Base-by-base conservation (phyloP, 1,140 invertebrate species). In the Heliconius nattereri region DNA sequence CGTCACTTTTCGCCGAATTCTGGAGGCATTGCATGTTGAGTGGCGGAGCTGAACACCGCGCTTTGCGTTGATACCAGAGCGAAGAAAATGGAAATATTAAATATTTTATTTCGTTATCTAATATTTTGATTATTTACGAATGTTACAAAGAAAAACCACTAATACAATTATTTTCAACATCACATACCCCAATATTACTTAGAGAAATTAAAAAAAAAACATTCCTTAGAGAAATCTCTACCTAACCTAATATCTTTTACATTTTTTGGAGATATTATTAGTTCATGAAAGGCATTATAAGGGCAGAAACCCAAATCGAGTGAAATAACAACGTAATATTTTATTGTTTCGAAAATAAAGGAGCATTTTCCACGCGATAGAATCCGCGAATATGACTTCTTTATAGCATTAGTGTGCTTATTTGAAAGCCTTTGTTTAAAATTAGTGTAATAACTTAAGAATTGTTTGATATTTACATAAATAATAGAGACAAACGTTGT, bases 281-380 rank as follows among this genome's bases (percentile, higher is more conserved):
- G 60, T 66, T 66, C 60, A 66, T 5, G 23, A 66, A 66, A 66
- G 23, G 13, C 60, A 66, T 66, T 66, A 66, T 13, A 29, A 66
- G 13, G 60, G 23, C 60, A 66, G 60, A 66, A 66, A 29, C 60
- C 60, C 16, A 66, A 60, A 66, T 66, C 60, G 60, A 66, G 13
- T 26, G 60, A 66, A 66, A 66, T 66, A 66, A 66, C 75, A 70
- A 76, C 20, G 37, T 70, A 76, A 76, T 76, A 76, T 76, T 76
- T 26, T 66, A 70, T 76, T 71, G 54, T 70, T 76, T 54, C 57
- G 35, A 40, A 76, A 76, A 70, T 70, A 70, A 70, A 70, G 37
- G 26, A 23, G 57, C 75, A 37, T 70, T 76, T 76, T 45, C 75
- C 75, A 76, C 75, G 75, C 75, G 60, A 76, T 76, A 60, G 60